Conservation (phyloP, 2,113 vertebrate genomes). For the Mastomys coucha region DNA sequence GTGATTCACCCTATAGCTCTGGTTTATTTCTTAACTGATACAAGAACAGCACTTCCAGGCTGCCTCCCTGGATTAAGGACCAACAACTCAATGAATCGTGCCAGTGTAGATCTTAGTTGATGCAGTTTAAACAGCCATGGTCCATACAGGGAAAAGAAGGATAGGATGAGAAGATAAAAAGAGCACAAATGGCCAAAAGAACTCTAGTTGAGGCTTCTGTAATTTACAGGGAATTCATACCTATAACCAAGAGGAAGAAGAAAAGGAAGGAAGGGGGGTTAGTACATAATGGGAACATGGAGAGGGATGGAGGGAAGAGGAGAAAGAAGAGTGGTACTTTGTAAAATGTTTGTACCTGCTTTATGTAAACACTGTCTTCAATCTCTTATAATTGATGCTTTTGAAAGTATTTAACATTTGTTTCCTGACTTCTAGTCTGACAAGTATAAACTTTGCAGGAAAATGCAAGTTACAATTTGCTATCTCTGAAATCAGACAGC, state of each 20-base stretch:
- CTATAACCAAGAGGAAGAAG: not conserved
- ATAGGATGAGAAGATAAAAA: not conserved
- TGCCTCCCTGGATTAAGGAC: not conserved
- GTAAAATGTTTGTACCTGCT: not conserved
- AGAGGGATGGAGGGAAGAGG: too few relatives aligned
- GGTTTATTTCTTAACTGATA: not conserved
- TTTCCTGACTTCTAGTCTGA: not conserved
- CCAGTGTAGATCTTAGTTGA: not conserved
- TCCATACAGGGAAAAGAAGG: not conserved
- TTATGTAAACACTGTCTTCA: not conserved
- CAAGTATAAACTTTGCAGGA: not conserved
- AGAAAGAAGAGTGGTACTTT: not conserved
- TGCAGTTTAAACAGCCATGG: not conserved
- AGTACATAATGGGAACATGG: not conserved
- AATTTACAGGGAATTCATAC: not conserved
- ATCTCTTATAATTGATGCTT: not conserved
- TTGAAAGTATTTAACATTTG: not conserved
- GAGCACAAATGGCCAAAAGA: not conserved
- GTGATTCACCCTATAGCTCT: not conserved
- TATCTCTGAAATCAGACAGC: conserved; percentile 22
- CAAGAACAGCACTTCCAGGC: not conserved
- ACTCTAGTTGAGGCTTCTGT: not conserved
- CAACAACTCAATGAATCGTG: not conserved
- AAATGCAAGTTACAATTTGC: not conserved
- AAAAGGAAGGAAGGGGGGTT: not conserved